Percentiles rank a stretch among this genome's conserved stretches.
These are phyloP conservation scores for Caenorhabditis drosophilae DNA, from an alignment of 2,888 invertebrate genomes.

Conservation along the genomic window DNA sequence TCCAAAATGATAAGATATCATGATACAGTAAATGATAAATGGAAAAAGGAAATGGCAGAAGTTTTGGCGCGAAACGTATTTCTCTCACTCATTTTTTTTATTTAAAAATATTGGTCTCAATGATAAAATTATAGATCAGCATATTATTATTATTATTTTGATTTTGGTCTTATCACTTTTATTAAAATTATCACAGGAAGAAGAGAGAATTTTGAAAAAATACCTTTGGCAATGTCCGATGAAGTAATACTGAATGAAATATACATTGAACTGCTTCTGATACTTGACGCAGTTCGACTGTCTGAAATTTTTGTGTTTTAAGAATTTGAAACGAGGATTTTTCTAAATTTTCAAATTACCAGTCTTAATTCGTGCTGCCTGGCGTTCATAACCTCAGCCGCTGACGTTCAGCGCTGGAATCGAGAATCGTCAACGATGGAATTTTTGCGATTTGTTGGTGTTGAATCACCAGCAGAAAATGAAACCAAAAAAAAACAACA, in stretches of 20 bases:
- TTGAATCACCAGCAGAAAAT: background rate
- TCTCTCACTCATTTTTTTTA: too few relatives aligned
- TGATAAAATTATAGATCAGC: too few relatives aligned
- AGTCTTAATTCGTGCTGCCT: constrained; percentile 63
- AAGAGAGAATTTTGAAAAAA: background rate
- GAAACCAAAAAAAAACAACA: background rate
- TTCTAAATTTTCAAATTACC: constrained; percentile 46
- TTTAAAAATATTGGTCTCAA: too few relatives aligned
- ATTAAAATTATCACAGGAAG: background rate
- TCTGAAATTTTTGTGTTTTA: constrained; percentile 56
- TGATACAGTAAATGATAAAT: too few relatives aligned
- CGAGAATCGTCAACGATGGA: background rate
- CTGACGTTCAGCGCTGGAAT: background rate
- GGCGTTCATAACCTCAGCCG: constrained; percentile 61
- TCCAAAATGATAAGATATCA: too few relatives aligned
- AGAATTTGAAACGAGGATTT: constrained; percentile 4
- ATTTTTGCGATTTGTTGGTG: background rate
- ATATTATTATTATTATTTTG: background rate
- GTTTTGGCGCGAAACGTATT: too few relatives aligned
- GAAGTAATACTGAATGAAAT: constrained; percentile 72
- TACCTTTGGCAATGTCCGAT: constrained; percentile 72
- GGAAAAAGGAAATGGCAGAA: too few relatives aligned
- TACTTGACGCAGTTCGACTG: constrained; percentile 71
- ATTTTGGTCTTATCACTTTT: background rate
- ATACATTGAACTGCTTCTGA: constrained; percentile 70